Evolutionary conservation across 2,113 vertebrate genomes (phyloP).

Genomic region (Rhinoptilus africanus): DNA sequence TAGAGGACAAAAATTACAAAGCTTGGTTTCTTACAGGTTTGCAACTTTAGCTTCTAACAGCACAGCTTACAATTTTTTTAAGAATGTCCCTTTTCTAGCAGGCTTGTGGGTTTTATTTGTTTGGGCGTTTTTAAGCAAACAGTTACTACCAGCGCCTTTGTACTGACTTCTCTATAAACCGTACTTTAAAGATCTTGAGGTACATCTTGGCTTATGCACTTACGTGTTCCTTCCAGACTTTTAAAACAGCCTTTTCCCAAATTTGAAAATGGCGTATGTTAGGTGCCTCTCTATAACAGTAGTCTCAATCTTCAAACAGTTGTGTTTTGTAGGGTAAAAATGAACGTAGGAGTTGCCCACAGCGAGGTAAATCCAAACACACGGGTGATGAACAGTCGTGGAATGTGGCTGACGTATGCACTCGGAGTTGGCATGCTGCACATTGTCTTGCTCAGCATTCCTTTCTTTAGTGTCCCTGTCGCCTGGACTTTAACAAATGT

Average conservation of each 20-base stretch:
- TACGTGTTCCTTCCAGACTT: not conserved
- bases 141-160: not conserved
- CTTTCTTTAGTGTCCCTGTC: slow-evolving; percentile 94
- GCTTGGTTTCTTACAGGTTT: not conserved
- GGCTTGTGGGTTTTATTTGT: not conserved
- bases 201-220: not conserved
- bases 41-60: not conserved
- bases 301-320: not conserved
- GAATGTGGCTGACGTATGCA: slow-evolving; percentile 96
- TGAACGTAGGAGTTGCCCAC: slow-evolving; percentile 98
- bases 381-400: slow-evolving; percentile 95
- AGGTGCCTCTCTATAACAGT: not conserved
- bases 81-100: not conserved
- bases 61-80: not conserved
- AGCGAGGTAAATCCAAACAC: slow-evolving; percentile 99
- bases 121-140: not conserved
- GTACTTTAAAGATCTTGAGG: not conserved
- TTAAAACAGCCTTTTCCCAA: not conserved
- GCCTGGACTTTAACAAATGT: slow-evolving; percentile 97
- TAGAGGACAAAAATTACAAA: not conserved
- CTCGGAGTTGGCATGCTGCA: slow-evolving; percentile 94
- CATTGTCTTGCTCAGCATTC: slow-evolving; percentile 96
- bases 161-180: not conserved
- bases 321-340: slow-evolving; percentile 74
- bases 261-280: not conserved